Base-by-base conservation (phyloP, 2,888 invertebrate species). In the Rhamphomyia laevipes region DNA sequence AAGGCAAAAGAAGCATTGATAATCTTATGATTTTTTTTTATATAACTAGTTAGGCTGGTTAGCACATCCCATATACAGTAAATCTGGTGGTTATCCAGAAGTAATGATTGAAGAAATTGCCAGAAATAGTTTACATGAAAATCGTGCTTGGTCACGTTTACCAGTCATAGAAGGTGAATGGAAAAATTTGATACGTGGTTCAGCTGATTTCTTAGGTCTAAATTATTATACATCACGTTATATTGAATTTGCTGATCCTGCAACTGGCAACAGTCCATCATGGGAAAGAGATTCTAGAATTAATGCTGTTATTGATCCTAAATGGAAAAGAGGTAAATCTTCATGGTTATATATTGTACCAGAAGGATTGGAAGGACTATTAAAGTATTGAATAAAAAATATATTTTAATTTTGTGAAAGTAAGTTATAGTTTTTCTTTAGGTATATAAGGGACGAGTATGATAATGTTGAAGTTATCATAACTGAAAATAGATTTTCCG, bases 401-500 rank as follows among this genome's bases (percentile, higher is more conserved):
- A 33, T 33, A 13, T 33, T 13, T 33, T 9, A 9, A 4, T 4
- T 33, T 33, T 33, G 4, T 5, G 13, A 33, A 33, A 33, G 11
- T 9, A 13, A 13, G 7, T 13, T n/a, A n/a, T n/a, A n/a, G 7
- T 33, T 33, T 33, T 33, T 33, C 13, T 42, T 5, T 27, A 64
- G 63, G 30, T 79, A 76, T 74, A 72, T 81, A 17, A 76, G 74
- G 53, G 62, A 73, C 0, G 69, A 69, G 30, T 82, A 77, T 60
- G 70, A 74, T 31, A 70, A 78, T 55, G 71, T 75, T 0, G 68
- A 68, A 43, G 71, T 81, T 7, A 63, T 76, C 55, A 73, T 81
- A 30, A 76, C 75, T 0, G 81, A 81, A 59, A 80, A 79, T 56
- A 80, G 81, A 2, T 78, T 72, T 61, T 73, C 75, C 0, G 76